A percentile compares a stretch with the other conserved stretches of the same genome.
Conservation (phyloP, 2,888 invertebrate species). For the Bembecia ichneumoniformis region DNA sequence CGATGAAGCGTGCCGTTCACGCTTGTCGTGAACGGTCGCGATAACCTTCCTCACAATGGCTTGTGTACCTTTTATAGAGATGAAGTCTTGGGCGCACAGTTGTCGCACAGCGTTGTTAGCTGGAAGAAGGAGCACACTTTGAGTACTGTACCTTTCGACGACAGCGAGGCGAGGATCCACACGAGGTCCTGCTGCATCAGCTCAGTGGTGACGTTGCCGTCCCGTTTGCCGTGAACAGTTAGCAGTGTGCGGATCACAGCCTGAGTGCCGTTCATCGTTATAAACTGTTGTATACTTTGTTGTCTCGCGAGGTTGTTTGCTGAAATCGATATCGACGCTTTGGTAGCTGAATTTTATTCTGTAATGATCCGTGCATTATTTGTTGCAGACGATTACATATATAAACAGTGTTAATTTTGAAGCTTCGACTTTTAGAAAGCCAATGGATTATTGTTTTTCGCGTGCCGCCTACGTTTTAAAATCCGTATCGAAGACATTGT, state of each 20-base stretch:
- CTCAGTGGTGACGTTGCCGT: constrained; percentile 63
- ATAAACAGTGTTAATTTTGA: not conserved
- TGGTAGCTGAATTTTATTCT: constrained; percentile 9
- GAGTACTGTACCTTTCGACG: constrained; percentile 57
- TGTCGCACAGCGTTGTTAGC: constrained; percentile 57
- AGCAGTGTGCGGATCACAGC: constrained; percentile 69
- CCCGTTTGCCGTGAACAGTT: constrained; percentile 65
- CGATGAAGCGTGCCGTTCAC: constrained; percentile 48
- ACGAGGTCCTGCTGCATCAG: constrained; percentile 72
- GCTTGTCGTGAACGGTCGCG: constrained; percentile 55
- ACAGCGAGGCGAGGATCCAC: constrained; percentile 74
- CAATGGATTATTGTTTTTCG: constrained; percentile 5
- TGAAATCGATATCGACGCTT: constrained; percentile 38
- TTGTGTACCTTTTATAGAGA: constrained; percentile 63
- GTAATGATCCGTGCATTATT: not conserved
- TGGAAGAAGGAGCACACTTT: constrained; percentile 32
- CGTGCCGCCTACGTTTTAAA: constrained; percentile 12
- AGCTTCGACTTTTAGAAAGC: constrained; percentile 11
- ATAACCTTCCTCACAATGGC: constrained; percentile 61
- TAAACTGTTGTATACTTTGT: constrained; percentile 68
- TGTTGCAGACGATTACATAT: not conserved
- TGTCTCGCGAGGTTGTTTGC: constrained; percentile 65
- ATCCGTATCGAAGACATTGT: constrained; percentile 10
- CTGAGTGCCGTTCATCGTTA: constrained; percentile 69
- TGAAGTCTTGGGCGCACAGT: constrained; percentile 63